A percentile compares a stretch with the other conserved stretches of the same genome.
Evolutionary conservation across 2,113 vertebrate species (phyloP).

Genomic region (Centropus unirufus): DNA sequence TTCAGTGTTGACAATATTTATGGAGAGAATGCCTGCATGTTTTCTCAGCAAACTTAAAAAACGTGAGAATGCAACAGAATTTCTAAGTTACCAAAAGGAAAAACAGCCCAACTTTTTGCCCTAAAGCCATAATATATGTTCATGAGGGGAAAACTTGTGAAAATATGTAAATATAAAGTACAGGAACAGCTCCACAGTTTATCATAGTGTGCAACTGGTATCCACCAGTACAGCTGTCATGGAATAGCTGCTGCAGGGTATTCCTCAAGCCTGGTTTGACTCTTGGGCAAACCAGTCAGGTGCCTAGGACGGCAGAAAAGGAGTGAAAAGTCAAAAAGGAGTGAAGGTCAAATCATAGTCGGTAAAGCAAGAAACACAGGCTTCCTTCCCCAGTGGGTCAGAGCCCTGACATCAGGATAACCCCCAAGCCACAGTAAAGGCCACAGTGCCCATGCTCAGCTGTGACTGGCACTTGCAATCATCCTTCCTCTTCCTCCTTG

Average conservation of each 20-base stretch:
- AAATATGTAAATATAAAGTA: not conserved
- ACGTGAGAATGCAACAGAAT: not conserved
- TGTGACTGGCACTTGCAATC: not conserved
- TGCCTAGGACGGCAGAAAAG: not conserved
- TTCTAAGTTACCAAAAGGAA: not conserved
- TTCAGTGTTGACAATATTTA: not conserved
- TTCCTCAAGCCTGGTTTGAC: not conserved
- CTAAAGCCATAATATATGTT: not conserved
- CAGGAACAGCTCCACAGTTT: not conserved
- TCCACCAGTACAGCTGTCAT: not conserved
- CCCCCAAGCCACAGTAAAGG: not conserved
- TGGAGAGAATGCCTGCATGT: not conserved
- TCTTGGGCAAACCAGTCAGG: not conserved
- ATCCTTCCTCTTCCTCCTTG: not conserved
- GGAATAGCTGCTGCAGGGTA: not conserved
- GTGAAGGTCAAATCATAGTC: not conserved
- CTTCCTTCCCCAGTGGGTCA: not conserved
- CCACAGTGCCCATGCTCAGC: not conserved
- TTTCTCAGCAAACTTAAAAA: not conserved
- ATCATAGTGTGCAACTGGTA: not conserved
- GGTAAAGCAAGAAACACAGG: not conserved
- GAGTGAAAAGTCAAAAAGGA: not conserved
- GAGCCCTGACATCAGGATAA: not conserved
- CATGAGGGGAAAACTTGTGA: not conserved
- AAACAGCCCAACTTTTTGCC: not conserved